Percentiles rank a stretch among this genome's conserved stretches.
Conservation (phyloP, 2,113 vertebrate genomes). For the Oxyura jamaicensis region DNA sequence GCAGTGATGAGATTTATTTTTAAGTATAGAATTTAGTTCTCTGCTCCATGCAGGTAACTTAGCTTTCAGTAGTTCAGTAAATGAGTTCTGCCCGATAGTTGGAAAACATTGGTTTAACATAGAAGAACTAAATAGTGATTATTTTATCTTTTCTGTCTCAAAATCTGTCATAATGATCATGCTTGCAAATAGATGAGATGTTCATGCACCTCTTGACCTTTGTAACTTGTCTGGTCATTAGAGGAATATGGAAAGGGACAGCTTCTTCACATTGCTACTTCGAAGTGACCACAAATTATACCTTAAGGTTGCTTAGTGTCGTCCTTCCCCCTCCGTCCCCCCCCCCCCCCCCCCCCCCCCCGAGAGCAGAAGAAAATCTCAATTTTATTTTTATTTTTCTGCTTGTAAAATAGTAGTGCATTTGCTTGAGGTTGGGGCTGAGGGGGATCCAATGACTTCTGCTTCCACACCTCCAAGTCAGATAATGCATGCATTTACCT, state of each 20-base stretch:
- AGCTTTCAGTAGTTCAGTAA: background rate
- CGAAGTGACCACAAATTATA: background rate
- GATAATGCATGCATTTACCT: slow-evolving; percentile 82
- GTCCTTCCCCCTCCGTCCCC: no score
- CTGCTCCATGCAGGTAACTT: no score
- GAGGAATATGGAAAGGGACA: background rate
- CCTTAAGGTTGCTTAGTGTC: background rate
- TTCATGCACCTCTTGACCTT: background rate
- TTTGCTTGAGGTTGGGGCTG: background rate
- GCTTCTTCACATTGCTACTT: background rate
- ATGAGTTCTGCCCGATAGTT: background rate
- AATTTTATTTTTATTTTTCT: background rate
- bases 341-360: no score
- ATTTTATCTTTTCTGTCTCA: background rate
- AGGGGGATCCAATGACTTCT: background rate
- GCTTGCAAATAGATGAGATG: background rate
- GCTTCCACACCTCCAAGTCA: slow-evolving; percentile 56
- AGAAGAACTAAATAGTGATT: background rate
- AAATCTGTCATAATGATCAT: background rate
- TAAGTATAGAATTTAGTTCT: background rate
- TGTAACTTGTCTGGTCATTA: background rate
- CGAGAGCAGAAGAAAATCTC: background rate
- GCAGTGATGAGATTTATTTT: background rate
- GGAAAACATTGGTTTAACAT: background rate
- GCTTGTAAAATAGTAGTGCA: background rate